Percentiles rank a stretch among this genome's conserved stretches.
Conservation (phyloP, 2,888 invertebrate genomes). For the Noctua janthe region DNA sequence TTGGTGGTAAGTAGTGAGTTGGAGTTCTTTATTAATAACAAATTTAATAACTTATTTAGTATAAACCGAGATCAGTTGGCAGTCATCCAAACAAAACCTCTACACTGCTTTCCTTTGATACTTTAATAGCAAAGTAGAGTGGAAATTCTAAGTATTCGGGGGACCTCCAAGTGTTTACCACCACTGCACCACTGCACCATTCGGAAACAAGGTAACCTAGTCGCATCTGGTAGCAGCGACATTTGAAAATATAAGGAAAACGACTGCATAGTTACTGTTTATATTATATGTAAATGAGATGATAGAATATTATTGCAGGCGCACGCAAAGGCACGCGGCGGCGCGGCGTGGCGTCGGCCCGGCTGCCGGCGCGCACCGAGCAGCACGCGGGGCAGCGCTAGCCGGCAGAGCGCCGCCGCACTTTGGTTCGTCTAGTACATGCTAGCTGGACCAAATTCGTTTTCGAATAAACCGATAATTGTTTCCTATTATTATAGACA, state of each 20-base stretch:
- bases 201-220: not conserved
- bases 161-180: not conserved
- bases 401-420: not conserved
- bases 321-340: not conserved
- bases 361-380: not conserved
- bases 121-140: not conserved
- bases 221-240: not conserved
- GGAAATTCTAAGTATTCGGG: not conserved
- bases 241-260: constrained; percentile 1
- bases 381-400: not conserved
- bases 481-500: not conserved
- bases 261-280: not conserved
- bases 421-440: not conserved
- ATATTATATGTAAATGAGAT: not conserved
- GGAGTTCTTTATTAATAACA: too few relatives aligned
- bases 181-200: not conserved
- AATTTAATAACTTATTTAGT: too few relatives aligned
- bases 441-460: not conserved
- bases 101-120: not conserved
- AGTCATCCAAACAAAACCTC: too few relatives aligned
- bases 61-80: too few relatives aligned
- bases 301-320: constrained; percentile 4
- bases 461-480: not conserved
- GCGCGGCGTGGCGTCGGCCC: not conserved
- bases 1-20: too few relatives aligned